These are phyloP conservation scores for Drosophila repleta DNA, from an alignment of 1,140 invertebrate species.

Conservation along the genomic window DNA sequence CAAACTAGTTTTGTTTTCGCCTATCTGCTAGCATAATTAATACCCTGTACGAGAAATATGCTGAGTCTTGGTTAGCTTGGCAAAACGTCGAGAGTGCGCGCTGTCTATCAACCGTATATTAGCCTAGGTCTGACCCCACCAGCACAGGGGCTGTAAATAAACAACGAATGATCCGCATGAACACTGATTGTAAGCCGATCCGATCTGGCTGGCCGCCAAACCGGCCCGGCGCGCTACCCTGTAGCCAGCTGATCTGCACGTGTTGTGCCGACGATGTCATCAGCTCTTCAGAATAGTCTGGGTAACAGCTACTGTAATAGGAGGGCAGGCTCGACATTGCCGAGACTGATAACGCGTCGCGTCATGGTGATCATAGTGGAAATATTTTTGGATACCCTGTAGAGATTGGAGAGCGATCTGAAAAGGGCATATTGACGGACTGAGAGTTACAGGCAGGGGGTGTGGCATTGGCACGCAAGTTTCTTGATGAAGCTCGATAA, in stretches of 20 bases:
- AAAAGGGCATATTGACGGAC: neutral
- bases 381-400: constrained; percentile 45
- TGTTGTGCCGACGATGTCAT: neutral
- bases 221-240: neutral
- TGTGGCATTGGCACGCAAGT: neutral
- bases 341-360: constrained; percentile 19
- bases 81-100: neutral
- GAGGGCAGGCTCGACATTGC: neutral
- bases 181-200: neutral
- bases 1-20: neutral
- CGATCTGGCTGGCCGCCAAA: neutral
- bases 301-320: constrained; percentile 1
- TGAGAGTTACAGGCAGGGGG: neutral
- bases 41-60: constrained; percentile 1
- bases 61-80: constrained; percentile 1
- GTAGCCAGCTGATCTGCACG: neutral
- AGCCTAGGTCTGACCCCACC: constrained; percentile 5
- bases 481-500: neutral
- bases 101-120: neutral
- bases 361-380: constrained; percentile 62
- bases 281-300: neutral
- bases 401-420: neutral
- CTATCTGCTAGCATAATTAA: neutral
- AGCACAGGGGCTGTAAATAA: neutral
- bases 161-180: neutral